Evolutionary conservation across 2,888 invertebrate species (phyloP), one percentile per base, ranked within the genome.

Genomic region (Caenorhabditis imperialis): DNA sequence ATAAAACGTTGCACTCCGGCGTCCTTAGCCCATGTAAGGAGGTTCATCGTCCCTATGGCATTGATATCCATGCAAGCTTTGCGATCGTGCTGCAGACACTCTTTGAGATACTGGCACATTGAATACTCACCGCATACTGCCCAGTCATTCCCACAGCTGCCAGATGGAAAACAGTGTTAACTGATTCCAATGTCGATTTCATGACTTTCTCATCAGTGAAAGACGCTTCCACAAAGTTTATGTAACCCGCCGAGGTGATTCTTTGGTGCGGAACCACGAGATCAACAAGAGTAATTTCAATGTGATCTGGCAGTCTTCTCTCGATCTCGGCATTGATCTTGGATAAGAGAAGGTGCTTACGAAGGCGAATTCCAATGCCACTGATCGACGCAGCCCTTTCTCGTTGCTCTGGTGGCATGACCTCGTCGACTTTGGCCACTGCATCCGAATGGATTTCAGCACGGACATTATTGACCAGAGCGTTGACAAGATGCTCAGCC

Each of bases 91-190:
- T 74, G 45, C 30, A 30, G 10, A 30, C 6, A 30, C 10, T 30
- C 33, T 30, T 16, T 8, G 7, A 25, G 27, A 20, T 44, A 30
- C 3, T n/a, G 16, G 12, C 14, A 16, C 27, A 10, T 40, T 22
- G 33, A 18, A 42, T 22, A 27, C 12, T 22, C 12, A 74, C 74
- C 42, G 67, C 67, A 42, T 38, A 62, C 7, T 40, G 33, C 22
- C 74, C 74, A 0, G 74, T 69, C 74, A 74, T 74, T 25, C 74
- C 74, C 38, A 74, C 74, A 2, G 74, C 74, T 0, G 74, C 74
- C 14, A 74, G n/a, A 37, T 74, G 74, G 25, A 38, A 69, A 7
- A 74, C 61, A 14, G 58, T 48, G n/a, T 57, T 47, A 0, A 69
- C 51, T 14, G 25, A 5, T n/a, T 62, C 40, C 7, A 74, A 22